Evolutionary conservation across 1,140 invertebrate species (phyloP).

Genomic region (Drosophila yakuba): DNA sequence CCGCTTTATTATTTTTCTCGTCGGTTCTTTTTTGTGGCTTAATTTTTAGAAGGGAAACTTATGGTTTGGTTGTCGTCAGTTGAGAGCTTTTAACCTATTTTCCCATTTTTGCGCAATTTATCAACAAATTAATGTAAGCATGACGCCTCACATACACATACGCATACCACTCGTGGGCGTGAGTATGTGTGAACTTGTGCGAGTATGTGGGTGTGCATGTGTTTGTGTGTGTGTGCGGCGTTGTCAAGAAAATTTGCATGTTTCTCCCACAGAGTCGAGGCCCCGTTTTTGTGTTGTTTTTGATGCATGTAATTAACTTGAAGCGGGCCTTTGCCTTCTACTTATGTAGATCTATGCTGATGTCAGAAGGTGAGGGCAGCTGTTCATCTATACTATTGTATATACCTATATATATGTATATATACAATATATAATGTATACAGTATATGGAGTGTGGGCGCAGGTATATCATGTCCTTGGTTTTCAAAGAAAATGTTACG

Average conservation of each 20-base stretch:
- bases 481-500: conserved; percentile 13
- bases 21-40: conserved; percentile 22
- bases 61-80: conserved; percentile 39
- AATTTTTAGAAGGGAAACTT: conserved; percentile 38
- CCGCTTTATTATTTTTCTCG: conserved; percentile 6
- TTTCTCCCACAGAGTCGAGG: conserved; percentile 29
- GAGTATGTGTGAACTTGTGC: not conserved
- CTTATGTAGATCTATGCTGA: conserved; percentile 55
- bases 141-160: conserved; percentile 45
- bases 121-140: conserved; percentile 79
- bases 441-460: not conserved
- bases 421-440: not conserved
- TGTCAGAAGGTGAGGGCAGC: conserved; percentile 39
- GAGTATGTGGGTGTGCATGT: not conserved
- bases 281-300: conserved; percentile 38
- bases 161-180: conserved; percentile 9
- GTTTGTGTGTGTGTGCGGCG: conserved; percentile 12
- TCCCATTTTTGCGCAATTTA: conserved; percentile 74
- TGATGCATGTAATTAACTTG: conserved; percentile 74
- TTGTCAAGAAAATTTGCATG: conserved; percentile 69
- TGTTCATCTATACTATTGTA: conserved; percentile 23
- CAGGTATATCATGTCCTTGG: conserved; percentile 25
- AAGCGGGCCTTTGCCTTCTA: conserved; percentile 56
- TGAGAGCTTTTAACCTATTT: conserved; percentile 78
- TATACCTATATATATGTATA: not conserved